Conservation (phyloP, 2,888 invertebrate genomes). For the Xylocampa areola region DNA sequence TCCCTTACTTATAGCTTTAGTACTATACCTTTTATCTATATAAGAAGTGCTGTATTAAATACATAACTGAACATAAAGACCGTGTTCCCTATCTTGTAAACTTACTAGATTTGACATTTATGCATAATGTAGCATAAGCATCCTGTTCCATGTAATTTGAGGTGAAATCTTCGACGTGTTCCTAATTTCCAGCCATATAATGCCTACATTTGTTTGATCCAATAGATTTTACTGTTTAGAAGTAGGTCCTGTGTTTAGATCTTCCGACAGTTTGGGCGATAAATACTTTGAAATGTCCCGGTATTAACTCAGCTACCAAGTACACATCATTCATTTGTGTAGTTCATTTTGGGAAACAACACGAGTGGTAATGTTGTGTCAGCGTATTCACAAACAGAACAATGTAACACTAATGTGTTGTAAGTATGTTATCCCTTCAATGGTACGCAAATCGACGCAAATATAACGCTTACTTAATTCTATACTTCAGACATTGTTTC, state of each 20-base stretch:
- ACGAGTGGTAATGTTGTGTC: slow-evolving; percentile 76
- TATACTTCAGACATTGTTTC: slow-evolving; percentile 84
- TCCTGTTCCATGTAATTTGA: slow-evolving; percentile 66
- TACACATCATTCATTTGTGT: slow-evolving; percentile 78
- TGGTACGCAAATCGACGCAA: slow-evolving; percentile 83
- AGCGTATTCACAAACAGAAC: slow-evolving; percentile 74
- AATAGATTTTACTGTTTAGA: slow-evolving; percentile 81
- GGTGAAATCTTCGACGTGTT: slow-evolving; percentile 50
- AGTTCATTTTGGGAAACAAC: slow-evolving; percentile 79
- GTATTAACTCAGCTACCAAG: slow-evolving; percentile 63
- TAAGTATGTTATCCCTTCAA: slow-evolving; percentile 85
- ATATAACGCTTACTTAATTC: slow-evolving; percentile 86
- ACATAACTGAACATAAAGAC: slow-evolving; percentile 70
- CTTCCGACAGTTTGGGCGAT: slow-evolving; percentile 70
- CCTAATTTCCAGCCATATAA: slow-evolving; percentile 68
- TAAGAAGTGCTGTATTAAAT: slow-evolving; percentile 79
- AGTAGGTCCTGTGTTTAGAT: slow-evolving; percentile 83
- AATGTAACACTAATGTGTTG: slow-evolving; percentile 84
- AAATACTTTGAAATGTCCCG: slow-evolving; percentile 62
- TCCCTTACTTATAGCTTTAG: slow-evolving; percentile 88
- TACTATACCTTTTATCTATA: slow-evolving; percentile 81
- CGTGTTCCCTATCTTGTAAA: slow-evolving; percentile 73
- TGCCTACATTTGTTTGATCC: slow-evolving; percentile 74
- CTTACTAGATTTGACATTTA: slow-evolving; percentile 78
- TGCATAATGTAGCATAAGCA: slow-evolving; percentile 75